Percentiles rank a stretch among this genome's conserved stretches.
These are phyloP conservation scores for Thrips palmi DNA, from an alignment of 1,140 invertebrate species.

Conservation along the genomic window DNA sequence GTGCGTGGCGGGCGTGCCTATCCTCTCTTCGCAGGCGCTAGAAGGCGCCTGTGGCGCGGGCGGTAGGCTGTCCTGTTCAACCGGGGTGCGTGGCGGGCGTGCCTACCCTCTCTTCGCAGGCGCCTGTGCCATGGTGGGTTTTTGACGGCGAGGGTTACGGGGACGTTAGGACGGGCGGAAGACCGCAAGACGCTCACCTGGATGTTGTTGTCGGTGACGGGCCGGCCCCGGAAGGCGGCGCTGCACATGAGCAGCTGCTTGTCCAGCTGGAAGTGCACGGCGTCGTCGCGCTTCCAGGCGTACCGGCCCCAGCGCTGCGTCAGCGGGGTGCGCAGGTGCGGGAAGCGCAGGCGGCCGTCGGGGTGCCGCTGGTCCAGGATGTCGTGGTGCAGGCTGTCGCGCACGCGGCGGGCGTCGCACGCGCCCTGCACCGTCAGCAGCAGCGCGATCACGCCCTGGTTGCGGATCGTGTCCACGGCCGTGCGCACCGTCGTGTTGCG, in stretches of 20 bases:
- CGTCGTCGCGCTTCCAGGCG: conserved; percentile 32
- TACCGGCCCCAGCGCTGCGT: conserved; percentile 45
- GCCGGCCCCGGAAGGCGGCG: conserved; percentile 38
- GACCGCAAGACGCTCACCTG: conserved; percentile 29
- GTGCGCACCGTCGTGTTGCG: conserved; percentile 39
- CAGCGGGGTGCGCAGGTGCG: conserved; percentile 34
- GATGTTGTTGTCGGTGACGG: conserved; percentile 49
- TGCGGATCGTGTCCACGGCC: conserved; percentile 42
- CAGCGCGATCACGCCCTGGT: conserved; percentile 48
- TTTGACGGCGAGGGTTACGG: too few relatives aligned
- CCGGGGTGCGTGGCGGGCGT: too few relatives aligned
- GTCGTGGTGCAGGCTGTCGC: conserved; percentile 17
- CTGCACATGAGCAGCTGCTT: conserved; percentile 47
- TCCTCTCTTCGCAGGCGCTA: too few relatives aligned
- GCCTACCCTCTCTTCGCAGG: too few relatives aligned
- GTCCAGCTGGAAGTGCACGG: conserved; percentile 39
- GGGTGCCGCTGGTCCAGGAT: conserved; percentile 16
- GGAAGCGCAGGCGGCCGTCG: conserved; percentile 18
- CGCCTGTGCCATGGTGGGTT: too few relatives aligned
- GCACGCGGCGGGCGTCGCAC: conserved; percentile 14
- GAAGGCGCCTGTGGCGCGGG: too few relatives aligned
- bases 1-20: too few relatives aligned
- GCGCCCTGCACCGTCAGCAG: conserved; percentile 37
- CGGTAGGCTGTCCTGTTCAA: too few relatives aligned
- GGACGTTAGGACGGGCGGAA: conserved; percentile 2